Percentiles rank a stretch among this genome's conserved stretches.
Conservation (phyloP, 2,888 invertebrate species). For the Oligia strigilis region DNA sequence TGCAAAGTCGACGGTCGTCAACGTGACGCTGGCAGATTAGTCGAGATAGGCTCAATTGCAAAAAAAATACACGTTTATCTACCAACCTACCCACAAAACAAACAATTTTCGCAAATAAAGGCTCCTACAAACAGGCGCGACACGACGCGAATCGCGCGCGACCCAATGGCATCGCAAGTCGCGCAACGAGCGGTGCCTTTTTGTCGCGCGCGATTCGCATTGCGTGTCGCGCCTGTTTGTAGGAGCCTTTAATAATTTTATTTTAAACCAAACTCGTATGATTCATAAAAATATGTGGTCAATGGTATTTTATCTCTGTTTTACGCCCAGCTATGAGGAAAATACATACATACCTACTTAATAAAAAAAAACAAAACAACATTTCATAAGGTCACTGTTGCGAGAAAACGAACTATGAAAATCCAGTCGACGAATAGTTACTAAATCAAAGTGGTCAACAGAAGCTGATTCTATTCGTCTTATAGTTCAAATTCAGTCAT, state of each 20-base stretch:
- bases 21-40: neutral
- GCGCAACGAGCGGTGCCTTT: too few relatives aligned
- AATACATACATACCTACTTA: neutral
- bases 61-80: neutral
- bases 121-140: too few relatives aligned
- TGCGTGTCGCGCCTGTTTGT: too few relatives aligned
- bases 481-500: slow-evolving; percentile 37
- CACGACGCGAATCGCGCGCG: too few relatives aligned
- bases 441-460: slow-evolving; percentile 7
- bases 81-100: neutral
- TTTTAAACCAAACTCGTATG: slow-evolving; percentile 7
- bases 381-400: too few relatives aligned
- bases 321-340: neutral
- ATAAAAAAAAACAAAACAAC: neutral
- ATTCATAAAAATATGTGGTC: slow-evolving; percentile 28
- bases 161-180: too few relatives aligned
- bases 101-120: slow-evolving; percentile 2
- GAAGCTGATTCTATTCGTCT: slow-evolving; percentile 26
- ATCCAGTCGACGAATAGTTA: neutral
- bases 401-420: neutral
- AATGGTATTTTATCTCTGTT: slow-evolving; percentile 31
- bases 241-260: too few relatives aligned
- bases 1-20: neutral
- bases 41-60: neutral
- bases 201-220: too few relatives aligned